phyloP scores from a whole-genome alignment of 2,113 vertebrate species.

The Lathamus discolor region DNA sequence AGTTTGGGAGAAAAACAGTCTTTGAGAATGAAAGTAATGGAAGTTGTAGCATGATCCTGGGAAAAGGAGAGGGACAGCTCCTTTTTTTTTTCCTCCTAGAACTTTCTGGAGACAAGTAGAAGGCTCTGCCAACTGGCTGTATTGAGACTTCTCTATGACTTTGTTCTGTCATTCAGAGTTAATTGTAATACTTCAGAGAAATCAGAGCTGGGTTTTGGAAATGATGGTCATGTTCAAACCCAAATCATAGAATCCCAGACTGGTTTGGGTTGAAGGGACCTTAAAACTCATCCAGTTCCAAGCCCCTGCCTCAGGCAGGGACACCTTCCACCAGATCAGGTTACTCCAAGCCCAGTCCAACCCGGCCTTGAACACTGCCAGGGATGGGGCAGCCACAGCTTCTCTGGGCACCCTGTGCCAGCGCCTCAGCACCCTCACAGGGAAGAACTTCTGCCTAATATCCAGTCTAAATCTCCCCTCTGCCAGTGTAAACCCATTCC shows the following conservation, averaged over 20 bases:
- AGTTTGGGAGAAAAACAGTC: neutral
- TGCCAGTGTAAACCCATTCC: neutral
- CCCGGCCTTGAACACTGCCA: neutral
- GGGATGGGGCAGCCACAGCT: neutral
- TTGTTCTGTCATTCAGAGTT: neutral
- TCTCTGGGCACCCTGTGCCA: neutral
- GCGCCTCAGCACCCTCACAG: neutral
- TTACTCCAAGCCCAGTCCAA: neutral
- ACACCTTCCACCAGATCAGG: neutral
- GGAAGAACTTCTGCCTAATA: neutral
- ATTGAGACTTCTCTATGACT: neutral
- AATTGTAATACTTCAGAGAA: neutral
- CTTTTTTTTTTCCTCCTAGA: neutral
- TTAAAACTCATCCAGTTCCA: neutral
- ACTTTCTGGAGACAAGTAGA: neutral
- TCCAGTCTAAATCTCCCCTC: neutral
- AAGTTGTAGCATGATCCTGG: neutral
- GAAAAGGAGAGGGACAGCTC: neutral
- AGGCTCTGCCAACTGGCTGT: neutral
- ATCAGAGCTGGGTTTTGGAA: neutral
- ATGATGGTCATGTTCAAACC: neutral
- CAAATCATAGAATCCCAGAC: neutral
- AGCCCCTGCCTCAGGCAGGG: neutral
- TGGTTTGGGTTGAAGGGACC: neutral
- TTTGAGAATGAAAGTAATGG: neutral